Evolutionary conservation across 2,797 vertebrate genomes (phyloP).

Genomic region (Anas acuta): DNA sequence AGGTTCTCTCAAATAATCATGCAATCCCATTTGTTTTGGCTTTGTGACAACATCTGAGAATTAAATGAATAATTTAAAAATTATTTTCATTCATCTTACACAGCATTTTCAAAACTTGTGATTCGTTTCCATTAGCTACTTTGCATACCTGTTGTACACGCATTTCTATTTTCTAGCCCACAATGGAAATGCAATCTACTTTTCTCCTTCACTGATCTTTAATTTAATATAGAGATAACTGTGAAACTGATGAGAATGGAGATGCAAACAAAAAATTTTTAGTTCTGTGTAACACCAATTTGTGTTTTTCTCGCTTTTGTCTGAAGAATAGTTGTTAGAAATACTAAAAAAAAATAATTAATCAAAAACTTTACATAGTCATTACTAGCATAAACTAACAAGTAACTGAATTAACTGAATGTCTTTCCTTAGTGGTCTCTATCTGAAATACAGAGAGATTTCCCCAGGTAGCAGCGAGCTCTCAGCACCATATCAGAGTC

Average conservation of each 20-base stretch:
- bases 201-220: conserved; percentile 39
- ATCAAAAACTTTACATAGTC: not conserved
- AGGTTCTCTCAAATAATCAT: not conserved
- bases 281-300: not conserved
- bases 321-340: not conserved
- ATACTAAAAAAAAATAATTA: not conserved
- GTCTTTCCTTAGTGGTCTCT: not conserved
- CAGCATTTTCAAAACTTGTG: not conserved
- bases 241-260: not conserved
- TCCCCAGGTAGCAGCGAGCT: not conserved
- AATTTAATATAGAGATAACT: conserved; percentile 46
- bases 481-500: not conserved
- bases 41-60: not conserved
- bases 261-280: not conserved
- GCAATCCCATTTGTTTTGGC: not conserved
- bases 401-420: not conserved
- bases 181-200: conserved; percentile 22
- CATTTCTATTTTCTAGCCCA: not conserved
- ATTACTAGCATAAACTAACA: not conserved
- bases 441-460: not conserved
- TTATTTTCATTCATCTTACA: not conserved
- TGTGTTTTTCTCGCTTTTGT: not conserved
- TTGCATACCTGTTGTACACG: not conserved
- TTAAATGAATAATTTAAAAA: not conserved
- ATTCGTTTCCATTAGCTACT: not conserved